phyloP scores from a whole-genome alignment of 2,888 invertebrate genomes.

The Rotaria macrura region DNA sequence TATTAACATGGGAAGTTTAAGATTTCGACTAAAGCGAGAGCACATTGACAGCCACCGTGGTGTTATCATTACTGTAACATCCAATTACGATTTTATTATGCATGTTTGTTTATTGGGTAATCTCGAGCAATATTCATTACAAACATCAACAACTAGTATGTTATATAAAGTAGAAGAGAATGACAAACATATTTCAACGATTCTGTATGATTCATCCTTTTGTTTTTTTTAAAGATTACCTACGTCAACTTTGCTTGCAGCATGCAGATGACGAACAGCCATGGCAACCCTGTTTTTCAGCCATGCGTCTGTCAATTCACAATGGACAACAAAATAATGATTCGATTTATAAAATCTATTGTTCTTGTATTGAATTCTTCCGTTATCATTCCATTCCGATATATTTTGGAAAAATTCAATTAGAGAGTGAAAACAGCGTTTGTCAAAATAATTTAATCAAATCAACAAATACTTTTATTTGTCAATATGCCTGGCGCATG shows the following conservation, averaged over 20 bases:
- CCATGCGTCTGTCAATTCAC: not conserved
- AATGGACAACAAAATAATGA: not conserved
- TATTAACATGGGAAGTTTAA: not conserved
- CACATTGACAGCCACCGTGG: not conserved
- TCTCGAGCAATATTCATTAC: not conserved
- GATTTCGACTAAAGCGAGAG: not conserved
- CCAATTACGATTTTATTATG: not conserved
- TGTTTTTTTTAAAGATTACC: not conserved
- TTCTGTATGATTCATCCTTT: not conserved
- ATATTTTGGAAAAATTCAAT: not conserved
- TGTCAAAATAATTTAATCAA: not conserved
- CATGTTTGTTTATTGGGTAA: not conserved
- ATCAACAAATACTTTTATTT: not conserved
- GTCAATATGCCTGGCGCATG: not conserved
- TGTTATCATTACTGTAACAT: not conserved
- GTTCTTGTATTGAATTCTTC: not conserved
- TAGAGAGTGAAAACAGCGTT: not conserved
- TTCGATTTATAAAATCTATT: not conserved
- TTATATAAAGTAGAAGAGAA: not conserved
- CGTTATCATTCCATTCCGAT: not conserved
- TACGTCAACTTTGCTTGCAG: not conserved
- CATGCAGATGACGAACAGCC: not conserved
- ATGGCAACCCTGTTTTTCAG: not conserved
- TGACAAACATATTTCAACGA: not conserved
- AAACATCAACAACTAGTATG: not conserved